Evolutionary conservation across 2,888 invertebrate species (phyloP).

Genomic region (Cheiracanthium punctorium): DNA sequence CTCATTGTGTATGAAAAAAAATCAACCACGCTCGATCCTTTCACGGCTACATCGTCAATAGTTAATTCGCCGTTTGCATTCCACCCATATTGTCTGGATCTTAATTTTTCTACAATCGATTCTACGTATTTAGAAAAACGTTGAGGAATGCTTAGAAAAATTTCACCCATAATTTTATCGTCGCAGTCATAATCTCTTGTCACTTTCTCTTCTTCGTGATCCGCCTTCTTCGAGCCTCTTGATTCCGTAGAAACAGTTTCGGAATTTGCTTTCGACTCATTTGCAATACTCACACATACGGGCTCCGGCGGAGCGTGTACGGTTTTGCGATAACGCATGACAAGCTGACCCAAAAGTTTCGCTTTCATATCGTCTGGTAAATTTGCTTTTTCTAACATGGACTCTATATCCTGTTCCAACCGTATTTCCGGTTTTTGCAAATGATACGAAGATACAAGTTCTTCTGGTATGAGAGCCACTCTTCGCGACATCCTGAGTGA

Average conservation of each 20-base stretch:
- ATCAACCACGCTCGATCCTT: slow-evolving; percentile 1
- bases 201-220: no score
- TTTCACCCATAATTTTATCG: neutral
- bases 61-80: slow-evolving; percentile 19
- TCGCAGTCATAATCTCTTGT: no score
- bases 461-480: slow-evolving; percentile 28
- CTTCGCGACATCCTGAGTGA: neutral
- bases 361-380: slow-evolving; percentile 44
- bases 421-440: slow-evolving; percentile 33
- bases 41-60: neutral
- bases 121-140: slow-evolving; percentile 1
- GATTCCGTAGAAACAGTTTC: no score
- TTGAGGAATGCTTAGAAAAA: neutral
- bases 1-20: slow-evolving; percentile 25
- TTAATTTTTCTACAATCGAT: slow-evolving; percentile 20
- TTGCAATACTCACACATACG: neutral
- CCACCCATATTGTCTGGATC: slow-evolving; percentile 12
- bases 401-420: slow-evolving; percentile 19
- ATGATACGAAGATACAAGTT: neutral
- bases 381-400: slow-evolving; percentile 21
- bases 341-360: slow-evolving; percentile 31
- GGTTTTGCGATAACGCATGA: slow-evolving; percentile 27
- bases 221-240: no score
- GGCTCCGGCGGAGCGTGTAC: slow-evolving; percentile 22
- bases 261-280: no score